Base-by-base conservation (phyloP, 2,888 invertebrate genomes). In the Linnaemya vulpina region DNA sequence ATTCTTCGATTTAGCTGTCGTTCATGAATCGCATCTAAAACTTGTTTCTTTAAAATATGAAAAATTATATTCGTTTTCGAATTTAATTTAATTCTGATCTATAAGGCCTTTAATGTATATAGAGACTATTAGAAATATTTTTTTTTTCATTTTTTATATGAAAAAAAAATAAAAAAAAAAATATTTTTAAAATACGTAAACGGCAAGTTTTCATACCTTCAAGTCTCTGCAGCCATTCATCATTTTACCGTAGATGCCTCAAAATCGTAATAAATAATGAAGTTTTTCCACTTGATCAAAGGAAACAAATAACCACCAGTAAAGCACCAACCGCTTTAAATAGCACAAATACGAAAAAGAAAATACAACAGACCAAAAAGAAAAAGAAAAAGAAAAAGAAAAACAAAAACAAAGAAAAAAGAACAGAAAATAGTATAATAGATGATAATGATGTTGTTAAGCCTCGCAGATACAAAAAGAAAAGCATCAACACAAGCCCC, bases 201-300 rank as follows among this genome's bases (percentile, higher is more conserved):
- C 1, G 15, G 15, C 2, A 65, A 30, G 17, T 35, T 71, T 46
- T 20, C 13, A 74, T 74, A 51, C 60, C 11, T 80, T 74, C 35
- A 60, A 40, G 15, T 0, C 38, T n/a, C 80, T 80, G 74, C 15
- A 10, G 25, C 8, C 25, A 65, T 67, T 67, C 40, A 67, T 40
- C 46, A 51, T 51, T 67, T 51, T 53, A 71, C 53, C 46, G 60
- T 67, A 74, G n/a, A 11, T 58, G 46, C 20, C 55, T 76, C 51
- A 73, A 65, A 77, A 60, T 67, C 22, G 68, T 43, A 82, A 78
- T 75, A 84, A 80, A 76, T 68, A 82, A 74, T 70, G 76, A 30
- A 82, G 78, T 67, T 85, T 84, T 82, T 85, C 85, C 85, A 85
- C 85, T 75, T 85, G 85, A 85, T 85, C 75, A 70, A 75, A 82